Percentiles rank a stretch among this genome's conserved stretches.
Evolutionary conservation across 2,113 vertebrate genomes (phyloP).

Genomic region (Thinocorus orbignyianus): DNA sequence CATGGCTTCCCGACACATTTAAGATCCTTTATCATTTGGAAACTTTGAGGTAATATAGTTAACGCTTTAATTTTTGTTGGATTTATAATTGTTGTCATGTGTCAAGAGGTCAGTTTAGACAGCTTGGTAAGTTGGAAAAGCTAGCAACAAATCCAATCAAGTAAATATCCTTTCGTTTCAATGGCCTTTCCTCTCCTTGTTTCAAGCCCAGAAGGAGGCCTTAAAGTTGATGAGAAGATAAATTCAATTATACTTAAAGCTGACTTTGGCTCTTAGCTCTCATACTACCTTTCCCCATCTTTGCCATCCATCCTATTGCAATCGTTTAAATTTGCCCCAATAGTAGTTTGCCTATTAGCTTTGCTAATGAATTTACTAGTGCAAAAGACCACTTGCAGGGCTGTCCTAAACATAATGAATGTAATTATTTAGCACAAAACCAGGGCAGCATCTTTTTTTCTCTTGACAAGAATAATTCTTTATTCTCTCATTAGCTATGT

Average conservation of each 20-base stretch:
- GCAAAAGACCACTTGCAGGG: constrained; percentile 76
- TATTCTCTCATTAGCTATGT: constrained; percentile 80
- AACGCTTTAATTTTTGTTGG: neutral
- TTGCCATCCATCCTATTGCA: constrained; percentile 64
- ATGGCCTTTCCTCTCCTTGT: constrained; percentile 24
- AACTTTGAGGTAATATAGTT: neutral
- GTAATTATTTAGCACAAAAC: constrained; percentile 82
- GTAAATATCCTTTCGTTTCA: constrained; percentile 28
- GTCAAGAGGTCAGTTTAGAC: constrained; percentile 36
- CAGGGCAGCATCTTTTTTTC: constrained; percentile 72
- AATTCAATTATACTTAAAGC: constrained; percentile 59
- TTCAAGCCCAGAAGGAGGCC: constrained; percentile 58
- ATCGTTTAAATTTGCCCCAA: constrained; percentile 73
- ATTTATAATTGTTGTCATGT: constrained; percentile 28
- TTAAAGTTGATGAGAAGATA: constrained; percentile 69
- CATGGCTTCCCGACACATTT: neutral
- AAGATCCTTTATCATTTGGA: neutral
- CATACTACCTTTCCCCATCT: constrained; percentile 53
- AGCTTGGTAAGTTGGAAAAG: constrained; percentile 21
- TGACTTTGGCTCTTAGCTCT: constrained; percentile 59
- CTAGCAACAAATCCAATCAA: constrained; percentile 60
- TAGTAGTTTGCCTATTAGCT: constrained; percentile 74
- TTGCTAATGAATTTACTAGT: constrained; percentile 81
- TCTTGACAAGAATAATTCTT: constrained; percentile 82
- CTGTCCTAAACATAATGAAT: constrained; percentile 78